Evolutionary conservation across 2,113 vertebrate genomes (phyloP).

Genomic region (Ageneiosus marmoratus): DNA sequence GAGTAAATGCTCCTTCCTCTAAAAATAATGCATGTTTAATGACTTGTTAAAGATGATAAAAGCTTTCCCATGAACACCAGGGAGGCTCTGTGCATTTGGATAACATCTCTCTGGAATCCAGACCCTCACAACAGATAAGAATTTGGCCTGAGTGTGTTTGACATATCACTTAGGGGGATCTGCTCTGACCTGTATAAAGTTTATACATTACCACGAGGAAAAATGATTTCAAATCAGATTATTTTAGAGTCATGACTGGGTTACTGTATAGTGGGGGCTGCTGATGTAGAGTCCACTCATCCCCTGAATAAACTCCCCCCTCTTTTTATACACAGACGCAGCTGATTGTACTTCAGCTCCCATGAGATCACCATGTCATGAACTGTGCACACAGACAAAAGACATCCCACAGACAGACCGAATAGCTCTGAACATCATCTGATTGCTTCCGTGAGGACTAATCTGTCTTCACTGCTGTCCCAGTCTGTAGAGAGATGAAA

Average conservation of each 20-base stretch:
- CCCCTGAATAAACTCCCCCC: background rate
- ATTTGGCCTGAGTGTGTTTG: background rate
- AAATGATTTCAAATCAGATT: background rate
- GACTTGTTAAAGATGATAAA: slow-evolving; percentile 16
- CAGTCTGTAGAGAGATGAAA: background rate
- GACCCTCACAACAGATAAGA: background rate
- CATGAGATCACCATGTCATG: background rate
- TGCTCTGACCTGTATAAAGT: background rate
- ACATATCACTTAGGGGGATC: background rate
- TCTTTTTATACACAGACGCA: background rate
- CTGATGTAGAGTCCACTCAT: background rate
- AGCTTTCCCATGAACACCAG: slow-evolving; percentile 28
- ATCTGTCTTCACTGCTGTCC: slow-evolving; percentile 1
- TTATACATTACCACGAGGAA: background rate
- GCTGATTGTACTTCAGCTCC: background rate
- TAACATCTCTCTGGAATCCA: slow-evolving; percentile 11
- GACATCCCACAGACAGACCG: background rate
- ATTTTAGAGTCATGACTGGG: background rate
- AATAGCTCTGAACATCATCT: background rate
- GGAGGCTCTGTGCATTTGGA: background rate
- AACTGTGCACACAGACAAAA: slow-evolving; percentile 23
- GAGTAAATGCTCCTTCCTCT: background rate
- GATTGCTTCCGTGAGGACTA: background rate
- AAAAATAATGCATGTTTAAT: slow-evolving; percentile 1
- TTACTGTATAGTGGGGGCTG: background rate